A percentile compares a stretch with the other conserved stretches of the same genome.
phyloP scores from a whole-genome alignment of 2,797 vertebrate species.

The Gallirallus australis region DNA sequence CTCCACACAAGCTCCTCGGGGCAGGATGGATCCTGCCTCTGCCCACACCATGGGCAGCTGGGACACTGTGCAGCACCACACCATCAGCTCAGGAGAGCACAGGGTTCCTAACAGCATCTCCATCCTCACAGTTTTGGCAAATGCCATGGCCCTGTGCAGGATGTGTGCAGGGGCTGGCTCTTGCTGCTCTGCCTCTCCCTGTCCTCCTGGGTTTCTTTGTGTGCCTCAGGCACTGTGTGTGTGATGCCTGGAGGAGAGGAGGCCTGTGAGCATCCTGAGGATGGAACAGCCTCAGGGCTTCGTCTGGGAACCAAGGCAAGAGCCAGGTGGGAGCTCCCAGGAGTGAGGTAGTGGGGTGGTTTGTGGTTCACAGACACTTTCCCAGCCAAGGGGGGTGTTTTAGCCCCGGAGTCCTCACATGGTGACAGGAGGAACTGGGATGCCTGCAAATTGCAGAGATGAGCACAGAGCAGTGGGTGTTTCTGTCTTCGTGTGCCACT shows the following conservation, averaged over 20 bases:
- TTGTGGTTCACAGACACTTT: not conserved
- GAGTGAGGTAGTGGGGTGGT: not conserved
- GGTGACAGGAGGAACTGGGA: not conserved
- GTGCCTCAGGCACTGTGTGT: not conserved
- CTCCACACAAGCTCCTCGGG: not conserved
- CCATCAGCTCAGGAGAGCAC: not conserved
- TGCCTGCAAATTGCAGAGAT: not conserved
- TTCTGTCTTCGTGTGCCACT: rapidly evolving
- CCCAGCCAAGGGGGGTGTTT: not conserved
- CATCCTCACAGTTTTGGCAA: not conserved
- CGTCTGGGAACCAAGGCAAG: rapidly evolving
- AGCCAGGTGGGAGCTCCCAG: not conserved
- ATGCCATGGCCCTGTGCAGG: not conserved
- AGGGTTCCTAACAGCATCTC: not conserved
- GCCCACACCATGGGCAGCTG: not conserved
- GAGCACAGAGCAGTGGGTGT: not conserved
- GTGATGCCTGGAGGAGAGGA: not conserved
- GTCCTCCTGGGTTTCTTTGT: not conserved
- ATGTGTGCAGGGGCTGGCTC: rapidly evolving
- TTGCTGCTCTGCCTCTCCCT: not conserved
- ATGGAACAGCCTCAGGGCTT: not conserved
- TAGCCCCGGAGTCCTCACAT: not conserved
- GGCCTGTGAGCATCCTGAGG: not conserved
- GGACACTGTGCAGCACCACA: not conserved
- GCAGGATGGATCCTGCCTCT: not conserved